phyloP scores from a whole-genome alignment of 2,888 invertebrate species.

The Nomada ferruginata region DNA sequence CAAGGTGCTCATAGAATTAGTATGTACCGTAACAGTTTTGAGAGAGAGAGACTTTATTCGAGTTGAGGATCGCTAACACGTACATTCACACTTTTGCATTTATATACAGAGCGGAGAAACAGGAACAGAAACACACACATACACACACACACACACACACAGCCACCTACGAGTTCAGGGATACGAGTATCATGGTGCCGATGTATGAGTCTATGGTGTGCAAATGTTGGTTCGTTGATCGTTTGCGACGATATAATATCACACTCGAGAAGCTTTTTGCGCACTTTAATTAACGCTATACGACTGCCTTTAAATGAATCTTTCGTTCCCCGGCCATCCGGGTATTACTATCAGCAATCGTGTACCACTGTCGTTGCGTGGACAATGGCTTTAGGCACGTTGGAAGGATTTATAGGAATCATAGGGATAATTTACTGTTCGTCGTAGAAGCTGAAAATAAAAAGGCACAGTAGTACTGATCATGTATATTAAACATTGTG shows the following conservation, averaged over 20 bases:
- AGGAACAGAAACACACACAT: too few species aligned
- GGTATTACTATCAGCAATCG: conserved; percentile 4
- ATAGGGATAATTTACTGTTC: conserved; percentile 54
- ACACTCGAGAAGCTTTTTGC: neutral
- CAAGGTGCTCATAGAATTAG: conserved; percentile 38
- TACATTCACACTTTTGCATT: neutral
- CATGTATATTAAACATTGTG: neutral
- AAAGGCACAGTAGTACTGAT: conserved; percentile 43
- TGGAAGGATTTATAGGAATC: conserved; percentile 19
- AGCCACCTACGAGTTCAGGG: too few species aligned
- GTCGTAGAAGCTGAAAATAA: conserved; percentile 55
- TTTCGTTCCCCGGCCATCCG: conserved; percentile 3
- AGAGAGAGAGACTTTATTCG: conserved; percentile 19
- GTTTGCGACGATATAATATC: neutral
- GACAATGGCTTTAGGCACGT: conserved; percentile 29
- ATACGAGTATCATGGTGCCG: neutral
- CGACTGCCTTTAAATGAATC: conserved; percentile 17
- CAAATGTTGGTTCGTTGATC: conserved; percentile 1
- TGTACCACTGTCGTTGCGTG: conserved; percentile 35
- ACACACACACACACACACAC: too few species aligned
- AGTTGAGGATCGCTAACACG: neutral
- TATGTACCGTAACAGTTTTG: neutral
- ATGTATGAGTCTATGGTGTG: conserved; percentile 6
- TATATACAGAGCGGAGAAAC: neutral
- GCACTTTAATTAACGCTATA: conserved; percentile 25